phyloP scores from a whole-genome alignment of 1,140 invertebrate species.

The Hyposmocoma kahamanoa region DNA sequence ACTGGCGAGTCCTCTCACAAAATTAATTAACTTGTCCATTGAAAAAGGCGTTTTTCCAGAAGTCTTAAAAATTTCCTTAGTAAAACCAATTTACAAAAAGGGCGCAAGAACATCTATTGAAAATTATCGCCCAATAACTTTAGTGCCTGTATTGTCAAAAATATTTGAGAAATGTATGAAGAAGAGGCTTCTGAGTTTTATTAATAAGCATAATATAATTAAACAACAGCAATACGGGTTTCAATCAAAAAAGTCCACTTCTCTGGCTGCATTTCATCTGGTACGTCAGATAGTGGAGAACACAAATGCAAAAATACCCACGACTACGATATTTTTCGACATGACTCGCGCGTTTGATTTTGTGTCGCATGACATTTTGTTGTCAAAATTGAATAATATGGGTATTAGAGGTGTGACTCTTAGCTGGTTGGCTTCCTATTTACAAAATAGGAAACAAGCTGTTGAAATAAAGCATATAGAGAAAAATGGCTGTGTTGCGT shows the following conservation, averaged over 20 bases:
- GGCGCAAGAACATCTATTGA: background rate
- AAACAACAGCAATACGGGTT: background rate
- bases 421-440: too few species aligned
- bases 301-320: background rate
- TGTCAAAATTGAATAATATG: background rate
- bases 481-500: too few species aligned
- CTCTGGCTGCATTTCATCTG: background rate
- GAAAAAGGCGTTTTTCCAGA: background rate
- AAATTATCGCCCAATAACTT: slow-evolving; percentile 6
- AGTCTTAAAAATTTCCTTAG: background rate
- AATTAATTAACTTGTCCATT: slow-evolving; percentile 1
- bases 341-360: slow-evolving; percentile 3
- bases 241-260: slow-evolving; percentile 4
- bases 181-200: background rate
- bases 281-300: background rate
- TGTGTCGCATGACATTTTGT: slow-evolving; percentile 1
- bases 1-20: background rate
- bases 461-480: too few species aligned
- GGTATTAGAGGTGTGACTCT: too few species aligned
- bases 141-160: background rate
- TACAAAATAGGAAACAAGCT: too few species aligned
- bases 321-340: background rate
- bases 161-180: background rate
- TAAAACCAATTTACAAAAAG: slow-evolving; percentile 7
- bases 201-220: background rate